phyloP scores from a whole-genome alignment of 1,140 invertebrate genomes.

The Drosophila pruinosa region DNA sequence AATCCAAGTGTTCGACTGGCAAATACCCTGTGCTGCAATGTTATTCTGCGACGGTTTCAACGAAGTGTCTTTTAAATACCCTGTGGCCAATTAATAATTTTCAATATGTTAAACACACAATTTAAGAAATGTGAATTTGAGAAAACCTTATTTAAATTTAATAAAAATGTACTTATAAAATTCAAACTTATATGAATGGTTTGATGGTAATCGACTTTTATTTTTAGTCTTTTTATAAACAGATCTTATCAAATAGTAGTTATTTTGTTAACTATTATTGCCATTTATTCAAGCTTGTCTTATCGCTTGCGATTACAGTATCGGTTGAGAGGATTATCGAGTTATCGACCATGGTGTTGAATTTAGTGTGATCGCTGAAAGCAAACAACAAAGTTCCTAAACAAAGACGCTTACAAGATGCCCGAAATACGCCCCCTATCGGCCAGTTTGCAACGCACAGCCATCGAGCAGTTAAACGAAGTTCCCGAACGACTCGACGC shows the following conservation, averaged over 20 bases:
- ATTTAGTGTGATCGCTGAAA: constrained; percentile 2
- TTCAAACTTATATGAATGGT: too few species aligned
- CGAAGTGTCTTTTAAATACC: too few species aligned
- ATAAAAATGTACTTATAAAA: too few species aligned
- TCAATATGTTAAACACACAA: too few species aligned
- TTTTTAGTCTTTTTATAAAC: not conserved
- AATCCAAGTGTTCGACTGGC: not conserved
- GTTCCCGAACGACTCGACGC: constrained; percentile 83
- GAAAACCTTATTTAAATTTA: not conserved
- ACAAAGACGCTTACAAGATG: constrained; percentile 8
- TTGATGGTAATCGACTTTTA: not conserved
- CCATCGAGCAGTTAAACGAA: constrained; percentile 85
- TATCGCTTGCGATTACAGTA: not conserved
- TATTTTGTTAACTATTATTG: not conserved
- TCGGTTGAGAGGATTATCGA: not conserved
- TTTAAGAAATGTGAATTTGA: too few species aligned
- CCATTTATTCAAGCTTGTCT: not conserved
- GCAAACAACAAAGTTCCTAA: not conserved
- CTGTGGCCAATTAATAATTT: too few species aligned
- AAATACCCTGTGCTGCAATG: not conserved
- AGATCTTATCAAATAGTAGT: not conserved
- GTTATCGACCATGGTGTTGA: not conserved
- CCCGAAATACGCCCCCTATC: constrained; percentile 70
- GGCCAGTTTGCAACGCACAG: constrained; percentile 54
- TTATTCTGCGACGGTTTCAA: too few species aligned